A percentile compares a stretch with the other conserved stretches of the same genome.
These are phyloP conservation scores for Rhabdomys dilectus DNA, from an alignment of 2,113 vertebrate genomes.

Conservation along the genomic window DNA sequence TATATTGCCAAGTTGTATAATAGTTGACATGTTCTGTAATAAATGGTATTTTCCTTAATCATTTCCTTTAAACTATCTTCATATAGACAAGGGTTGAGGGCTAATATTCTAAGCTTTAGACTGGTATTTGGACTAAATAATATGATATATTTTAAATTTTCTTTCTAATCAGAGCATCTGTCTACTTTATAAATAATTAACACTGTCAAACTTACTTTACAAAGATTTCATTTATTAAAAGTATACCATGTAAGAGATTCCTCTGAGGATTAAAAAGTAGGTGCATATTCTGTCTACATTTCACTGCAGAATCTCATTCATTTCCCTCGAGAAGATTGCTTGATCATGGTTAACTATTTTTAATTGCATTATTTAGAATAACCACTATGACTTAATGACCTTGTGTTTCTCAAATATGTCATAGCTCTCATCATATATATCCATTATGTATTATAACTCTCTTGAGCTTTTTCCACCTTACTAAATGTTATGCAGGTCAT, in stretches of 20 bases:
- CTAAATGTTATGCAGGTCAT: background rate
- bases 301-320: background rate
- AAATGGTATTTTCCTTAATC: background rate
- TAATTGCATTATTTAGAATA: background rate
- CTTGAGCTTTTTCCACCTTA: background rate
- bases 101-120: background rate
- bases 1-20: background rate
- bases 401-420: background rate
- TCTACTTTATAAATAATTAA: background rate
- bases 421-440: background rate
- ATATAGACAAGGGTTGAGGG: background rate
- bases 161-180: background rate
- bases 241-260: background rate
- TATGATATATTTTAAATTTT: background rate
- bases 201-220: background rate
- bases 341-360: background rate
- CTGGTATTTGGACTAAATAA: background rate
- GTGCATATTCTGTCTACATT: background rate
- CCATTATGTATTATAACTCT: background rate
- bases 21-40: background rate
- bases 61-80: background rate
- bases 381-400: background rate
- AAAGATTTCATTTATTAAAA: conserved; percentile 29
- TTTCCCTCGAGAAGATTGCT: background rate
- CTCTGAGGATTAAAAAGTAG: background rate